phyloP scores from a whole-genome alignment of 2,888 invertebrate species.

The Exephanes ischioxanthus region DNA sequence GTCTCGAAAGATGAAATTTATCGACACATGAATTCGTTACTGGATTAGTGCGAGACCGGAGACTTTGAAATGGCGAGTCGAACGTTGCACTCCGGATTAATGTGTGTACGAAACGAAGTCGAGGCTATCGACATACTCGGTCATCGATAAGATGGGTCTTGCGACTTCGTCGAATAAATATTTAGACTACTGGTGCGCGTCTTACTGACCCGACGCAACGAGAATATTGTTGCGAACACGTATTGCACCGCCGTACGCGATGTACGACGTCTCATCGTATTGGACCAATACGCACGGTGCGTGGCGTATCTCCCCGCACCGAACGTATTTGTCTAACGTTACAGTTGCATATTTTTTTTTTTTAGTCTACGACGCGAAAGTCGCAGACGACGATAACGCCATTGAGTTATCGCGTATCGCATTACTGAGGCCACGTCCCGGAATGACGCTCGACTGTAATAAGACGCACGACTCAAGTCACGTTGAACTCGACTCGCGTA shows the following conservation, averaged over 20 bases:
- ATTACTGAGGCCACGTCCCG: conserved; percentile 68
- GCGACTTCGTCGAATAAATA: conserved; percentile 74
- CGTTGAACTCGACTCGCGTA: conserved; percentile 25
- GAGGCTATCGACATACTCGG: conserved; percentile 45
- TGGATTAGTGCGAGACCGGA: conserved; percentile 4
- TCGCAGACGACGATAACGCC: conserved; percentile 74
- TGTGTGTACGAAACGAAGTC: conserved; percentile 15
- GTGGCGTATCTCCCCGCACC: conserved; percentile 16
- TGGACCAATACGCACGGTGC: background rate
- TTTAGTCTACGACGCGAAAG: conserved; percentile 31
- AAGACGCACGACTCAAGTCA: conserved; percentile 34
- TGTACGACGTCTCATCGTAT: conserved; percentile 24
- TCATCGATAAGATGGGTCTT: conserved; percentile 52
- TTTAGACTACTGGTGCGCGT: conserved; percentile 74
- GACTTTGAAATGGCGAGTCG: conserved; percentile 36
- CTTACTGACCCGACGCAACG: conserved; percentile 77
- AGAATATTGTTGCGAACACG: conserved; percentile 63
- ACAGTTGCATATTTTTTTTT: conserved; percentile 39
- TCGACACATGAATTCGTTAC: background rate
- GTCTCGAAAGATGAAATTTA: background rate
- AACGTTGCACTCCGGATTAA: conserved; percentile 50
- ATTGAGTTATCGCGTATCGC: conserved; percentile 68
- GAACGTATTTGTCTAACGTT: conserved; percentile 55
- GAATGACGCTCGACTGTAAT: conserved; percentile 68
- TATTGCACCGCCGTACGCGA: conserved; percentile 37